phyloP scores from a whole-genome alignment of 2,113 vertebrate genomes.

The Rhea americana region DNA sequence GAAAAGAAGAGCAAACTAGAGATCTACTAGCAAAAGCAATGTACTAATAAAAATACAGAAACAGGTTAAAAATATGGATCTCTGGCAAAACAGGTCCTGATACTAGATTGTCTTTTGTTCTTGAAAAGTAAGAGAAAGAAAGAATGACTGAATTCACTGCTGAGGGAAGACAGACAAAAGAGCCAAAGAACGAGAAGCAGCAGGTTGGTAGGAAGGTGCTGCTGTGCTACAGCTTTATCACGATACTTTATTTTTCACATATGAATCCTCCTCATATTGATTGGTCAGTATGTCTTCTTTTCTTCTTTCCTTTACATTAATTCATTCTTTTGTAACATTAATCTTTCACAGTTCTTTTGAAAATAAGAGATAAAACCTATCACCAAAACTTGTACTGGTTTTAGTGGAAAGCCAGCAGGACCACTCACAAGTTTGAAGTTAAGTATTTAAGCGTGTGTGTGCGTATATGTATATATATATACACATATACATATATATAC shows the following conservation, averaged over 20 bases:
- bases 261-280: not conserved
- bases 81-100: not conserved
- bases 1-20: not conserved
- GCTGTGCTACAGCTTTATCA: not conserved
- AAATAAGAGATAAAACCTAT: not conserved
- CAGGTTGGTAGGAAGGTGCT: not conserved
- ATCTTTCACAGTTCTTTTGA: not conserved
- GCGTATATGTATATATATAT: not conserved
- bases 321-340: not conserved
- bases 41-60: not conserved
- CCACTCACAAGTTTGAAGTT: not conserved
- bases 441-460: not conserved
- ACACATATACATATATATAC: not conserved
- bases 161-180: not conserved
- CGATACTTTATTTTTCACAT: not conserved
- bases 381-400: not conserved
- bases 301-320: not conserved
- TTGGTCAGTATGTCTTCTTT: not conserved
- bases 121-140: not conserved
- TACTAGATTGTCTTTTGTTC: not conserved
- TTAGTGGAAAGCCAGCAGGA: not conserved
- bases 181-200: not conserved
- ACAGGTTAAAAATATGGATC: not conserved
- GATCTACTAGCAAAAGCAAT: not conserved
- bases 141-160: not conserved